A percentile compares a stretch with the other conserved stretches of the same genome.
Conservation (phyloP, 30 jellyfish, hydroid and myxozoan genomes). For the Nemopilema nomurai region DNA sequence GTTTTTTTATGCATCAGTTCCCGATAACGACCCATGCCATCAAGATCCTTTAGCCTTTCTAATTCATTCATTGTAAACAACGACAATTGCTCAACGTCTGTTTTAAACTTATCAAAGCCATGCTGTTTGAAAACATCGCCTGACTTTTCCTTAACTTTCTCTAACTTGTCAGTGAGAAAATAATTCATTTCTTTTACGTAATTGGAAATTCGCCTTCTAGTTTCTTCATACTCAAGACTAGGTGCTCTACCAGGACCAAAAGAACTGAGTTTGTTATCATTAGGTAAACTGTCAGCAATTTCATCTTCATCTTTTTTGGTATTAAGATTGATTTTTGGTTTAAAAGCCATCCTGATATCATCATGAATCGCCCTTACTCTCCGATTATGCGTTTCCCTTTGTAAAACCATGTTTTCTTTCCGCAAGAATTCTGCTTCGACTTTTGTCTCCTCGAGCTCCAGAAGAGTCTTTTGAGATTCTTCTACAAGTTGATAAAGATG, state of each 20-base stretch:
- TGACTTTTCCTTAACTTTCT: constrained; percentile 26
- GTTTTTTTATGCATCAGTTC: constrained; percentile 41
- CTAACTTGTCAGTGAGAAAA: constrained; percentile 52
- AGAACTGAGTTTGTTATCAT: neutral
- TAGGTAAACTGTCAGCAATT: neutral
- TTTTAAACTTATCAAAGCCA: constrained; percentile 33
- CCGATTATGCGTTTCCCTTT: constrained; percentile 56
- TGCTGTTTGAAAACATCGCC: constrained; percentile 50
- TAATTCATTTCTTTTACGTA: constrained; percentile 85
- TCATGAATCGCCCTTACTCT: constrained; percentile 58
- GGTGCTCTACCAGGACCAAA: constrained; percentile 41
- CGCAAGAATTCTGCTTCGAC: constrained; percentile 59
- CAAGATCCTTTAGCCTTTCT: constrained; percentile 67
- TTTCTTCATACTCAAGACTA: constrained; percentile 59
- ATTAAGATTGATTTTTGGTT: neutral
- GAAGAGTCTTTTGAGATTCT: constrained; percentile 81
- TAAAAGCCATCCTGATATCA: constrained; percentile 35
- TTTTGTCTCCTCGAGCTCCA: constrained; percentile 41
- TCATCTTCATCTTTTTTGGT: neutral
- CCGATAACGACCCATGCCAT: constrained; percentile 56
- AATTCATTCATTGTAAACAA: constrained; percentile 72
- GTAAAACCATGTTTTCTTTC: constrained; percentile 67
- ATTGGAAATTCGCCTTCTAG: constrained; percentile 72
- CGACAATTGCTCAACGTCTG: constrained; percentile 53
- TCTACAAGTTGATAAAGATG: constrained; percentile 81